These are phyloP conservation scores for Antedon mediterranea DNA, from an alignment of 53 echinoderm and acorn worm species.

Conservation along the genomic window DNA sequence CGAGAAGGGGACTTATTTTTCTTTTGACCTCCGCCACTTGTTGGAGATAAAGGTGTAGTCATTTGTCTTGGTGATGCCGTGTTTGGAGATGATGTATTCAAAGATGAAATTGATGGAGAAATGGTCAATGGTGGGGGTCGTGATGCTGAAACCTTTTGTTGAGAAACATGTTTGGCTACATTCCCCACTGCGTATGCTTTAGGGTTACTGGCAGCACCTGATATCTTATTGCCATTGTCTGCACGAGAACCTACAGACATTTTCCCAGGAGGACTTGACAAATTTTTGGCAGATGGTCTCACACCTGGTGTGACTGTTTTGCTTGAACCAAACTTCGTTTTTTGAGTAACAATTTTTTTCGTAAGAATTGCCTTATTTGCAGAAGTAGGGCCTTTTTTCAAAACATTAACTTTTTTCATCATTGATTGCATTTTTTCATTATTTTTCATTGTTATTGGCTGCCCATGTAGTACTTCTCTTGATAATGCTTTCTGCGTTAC, in stretches of 20 bases:
- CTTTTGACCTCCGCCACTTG: not conserved
- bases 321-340: not conserved
- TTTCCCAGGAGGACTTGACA: too few species aligned
- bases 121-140: not conserved
- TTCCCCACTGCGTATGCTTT: not conserved
- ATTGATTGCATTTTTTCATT: not conserved
- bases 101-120: not conserved
- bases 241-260: not conserved
- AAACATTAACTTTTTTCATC: not conserved
- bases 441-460: not conserved
- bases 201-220: not conserved
- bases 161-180: not conserved
- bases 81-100: not conserved
- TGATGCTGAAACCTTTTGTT: not conserved
- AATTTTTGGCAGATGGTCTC: not conserved
- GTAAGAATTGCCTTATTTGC: not conserved
- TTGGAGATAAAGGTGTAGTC: not conserved
- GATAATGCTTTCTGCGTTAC: not conserved
- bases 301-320: not conserved
- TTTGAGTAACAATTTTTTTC: not conserved
- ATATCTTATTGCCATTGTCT: not conserved
- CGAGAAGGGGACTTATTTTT: not conserved
- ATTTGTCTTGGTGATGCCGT: not conserved
- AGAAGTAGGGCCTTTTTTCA: not conserved
- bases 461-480: not conserved